Percentiles rank a stretch among this genome's conserved stretches.
Conservation (phyloP, 2,113 vertebrate genomes). For the Hippocampus mohnikei region DNA sequence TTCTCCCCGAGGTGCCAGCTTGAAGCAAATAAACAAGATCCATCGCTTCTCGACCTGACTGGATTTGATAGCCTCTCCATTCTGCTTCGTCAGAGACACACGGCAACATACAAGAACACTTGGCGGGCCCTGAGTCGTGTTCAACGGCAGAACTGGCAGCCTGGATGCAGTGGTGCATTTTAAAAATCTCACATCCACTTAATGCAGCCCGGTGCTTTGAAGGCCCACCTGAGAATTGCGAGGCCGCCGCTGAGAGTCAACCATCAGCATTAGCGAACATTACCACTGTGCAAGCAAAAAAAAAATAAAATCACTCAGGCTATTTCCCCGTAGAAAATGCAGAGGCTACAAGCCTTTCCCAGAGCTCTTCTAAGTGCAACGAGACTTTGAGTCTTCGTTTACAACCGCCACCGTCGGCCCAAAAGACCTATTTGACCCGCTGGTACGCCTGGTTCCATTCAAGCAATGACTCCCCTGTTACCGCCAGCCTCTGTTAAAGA, state of each 20-base stretch:
- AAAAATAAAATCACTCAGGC: slow-evolving; percentile 52
- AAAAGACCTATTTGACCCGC: slow-evolving; percentile 40
- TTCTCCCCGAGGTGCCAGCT: slow-evolving; percentile 47
- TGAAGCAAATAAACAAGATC: slow-evolving; percentile 52
- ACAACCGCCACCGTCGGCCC: slow-evolving; percentile 36
- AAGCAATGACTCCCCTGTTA: slow-evolving; percentile 55
- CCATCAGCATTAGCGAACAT: slow-evolving; percentile 74
- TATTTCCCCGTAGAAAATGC: slow-evolving; percentile 59
- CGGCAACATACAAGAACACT: slow-evolving; percentile 59
- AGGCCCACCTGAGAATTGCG: slow-evolving; percentile 70
- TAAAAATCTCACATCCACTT: slow-evolving; percentile 68
- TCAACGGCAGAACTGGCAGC: slow-evolving; percentile 42
- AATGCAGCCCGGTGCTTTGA: slow-evolving; percentile 70
- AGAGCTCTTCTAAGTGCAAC: slow-evolving; percentile 56
- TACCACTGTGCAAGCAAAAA: slow-evolving; percentile 44
- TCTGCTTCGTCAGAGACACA: slow-evolving; percentile 58
- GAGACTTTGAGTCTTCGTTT: slow-evolving; percentile 51
- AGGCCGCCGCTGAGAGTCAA: slow-evolving; percentile 66
- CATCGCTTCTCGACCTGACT: slow-evolving; percentile 43
- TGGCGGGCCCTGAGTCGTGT: slow-evolving; percentile 53
- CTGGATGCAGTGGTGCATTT: slow-evolving; percentile 51
- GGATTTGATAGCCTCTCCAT: slow-evolving; percentile 47
- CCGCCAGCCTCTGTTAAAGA: slow-evolving; percentile 44
- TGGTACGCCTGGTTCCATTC: slow-evolving; percentile 28
- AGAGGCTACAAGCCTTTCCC: slow-evolving; percentile 41